Conservation (phyloP, 2,888 invertebrate species). For the Pollenia labialis region DNA sequence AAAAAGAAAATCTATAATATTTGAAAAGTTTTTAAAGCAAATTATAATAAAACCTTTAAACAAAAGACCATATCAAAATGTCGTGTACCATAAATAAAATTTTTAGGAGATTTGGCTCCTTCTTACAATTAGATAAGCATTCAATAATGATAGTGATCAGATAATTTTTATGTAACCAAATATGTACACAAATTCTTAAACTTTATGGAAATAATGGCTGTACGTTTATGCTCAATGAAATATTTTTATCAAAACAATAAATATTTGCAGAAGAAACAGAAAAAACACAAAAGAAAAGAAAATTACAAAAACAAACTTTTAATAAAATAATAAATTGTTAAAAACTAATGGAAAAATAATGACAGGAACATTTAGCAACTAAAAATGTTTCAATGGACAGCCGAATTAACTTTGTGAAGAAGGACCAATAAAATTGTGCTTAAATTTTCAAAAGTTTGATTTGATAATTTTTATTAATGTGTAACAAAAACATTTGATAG, state of each 20-base stretch:
- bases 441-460: conserved; percentile 2
- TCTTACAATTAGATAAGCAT: too few relatives aligned
- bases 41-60: too few relatives aligned
- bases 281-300: conserved; percentile 14
- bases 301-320: conserved; percentile 7
- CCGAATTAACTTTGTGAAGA: neutral
- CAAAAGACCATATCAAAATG: too few relatives aligned
- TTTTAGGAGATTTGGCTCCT: neutral
- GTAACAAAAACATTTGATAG: neutral
- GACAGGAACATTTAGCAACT: conserved; percentile 41
- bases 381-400: conserved; percentile 26
- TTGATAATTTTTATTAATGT: neutral
- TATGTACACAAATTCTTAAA: neutral
- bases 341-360: conserved; percentile 42
- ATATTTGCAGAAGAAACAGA: conserved; percentile 34
- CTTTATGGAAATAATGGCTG: conserved; percentile 28
- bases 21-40: too few relatives aligned
- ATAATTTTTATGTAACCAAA: too few relatives aligned
- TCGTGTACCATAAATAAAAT: too few relatives aligned
- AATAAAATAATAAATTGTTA: conserved; percentile 19
- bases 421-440: conserved; percentile 26
- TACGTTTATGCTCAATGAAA: conserved; percentile 23
- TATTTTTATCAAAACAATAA: conserved; percentile 26
- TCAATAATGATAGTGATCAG: too few relatives aligned
- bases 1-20: too few relatives aligned